Conservation (phyloP, 1,140 invertebrate species). For the Triops cancriformis region DNA sequence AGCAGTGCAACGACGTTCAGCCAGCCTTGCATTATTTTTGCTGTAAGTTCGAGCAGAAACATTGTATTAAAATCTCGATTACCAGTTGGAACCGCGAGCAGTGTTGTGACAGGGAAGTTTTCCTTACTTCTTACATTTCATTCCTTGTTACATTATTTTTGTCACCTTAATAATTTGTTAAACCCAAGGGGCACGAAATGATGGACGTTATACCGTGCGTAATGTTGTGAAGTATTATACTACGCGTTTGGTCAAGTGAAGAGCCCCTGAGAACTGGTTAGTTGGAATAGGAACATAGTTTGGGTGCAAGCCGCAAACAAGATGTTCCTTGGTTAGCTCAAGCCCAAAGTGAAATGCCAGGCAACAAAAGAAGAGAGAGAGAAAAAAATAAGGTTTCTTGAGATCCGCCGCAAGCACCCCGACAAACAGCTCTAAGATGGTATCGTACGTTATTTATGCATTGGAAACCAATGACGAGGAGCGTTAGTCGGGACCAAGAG, state of each 20-base stretch:
- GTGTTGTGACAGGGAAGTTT: too few relatives aligned
- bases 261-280: neutral
- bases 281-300: neutral
- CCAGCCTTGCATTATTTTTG: too few relatives aligned
- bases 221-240: too few relatives aligned
- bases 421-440: conserved; percentile 1
- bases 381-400: neutral
- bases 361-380: too few relatives aligned
- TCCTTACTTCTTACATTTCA: too few relatives aligned
- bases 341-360: neutral
- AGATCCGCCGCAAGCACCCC: neutral
- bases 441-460: conserved; percentile 7
- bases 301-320: neutral
- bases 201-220: too few relatives aligned
- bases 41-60: neutral
- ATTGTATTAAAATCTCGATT: neutral
- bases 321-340: neutral
- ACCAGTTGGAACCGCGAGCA: too few relatives aligned
- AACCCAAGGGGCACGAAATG: too few relatives aligned
- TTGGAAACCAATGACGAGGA: conserved; percentile 2
- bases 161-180: too few relatives aligned
- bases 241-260: neutral
- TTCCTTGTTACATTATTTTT: too few relatives aligned
- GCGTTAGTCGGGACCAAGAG: neutral
- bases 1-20: too few relatives aligned